Base-by-base conservation (phyloP, 2,797 vertebrate species). In the Gymnopithys bicolor region DNA sequence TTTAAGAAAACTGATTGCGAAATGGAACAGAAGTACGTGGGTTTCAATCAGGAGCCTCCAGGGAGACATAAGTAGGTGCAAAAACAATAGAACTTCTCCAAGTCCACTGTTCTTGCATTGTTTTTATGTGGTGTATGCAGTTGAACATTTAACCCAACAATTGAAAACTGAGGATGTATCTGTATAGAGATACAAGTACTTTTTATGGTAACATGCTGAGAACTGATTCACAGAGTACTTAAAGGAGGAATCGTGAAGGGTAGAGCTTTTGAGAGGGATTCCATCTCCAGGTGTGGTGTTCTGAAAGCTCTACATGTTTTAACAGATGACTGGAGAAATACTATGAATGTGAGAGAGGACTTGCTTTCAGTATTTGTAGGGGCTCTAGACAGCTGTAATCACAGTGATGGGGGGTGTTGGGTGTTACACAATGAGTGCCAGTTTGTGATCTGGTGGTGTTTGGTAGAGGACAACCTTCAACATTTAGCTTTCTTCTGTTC, bases 211-310 rank as follows among this genome's bases (percentile, higher is more conserved):
- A 64, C 13, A 3, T 23, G 33, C 28, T 63, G 28, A 79, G 87
- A 93, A 49, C 37, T 84, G 69, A 56, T 80, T 3, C 5, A 1
- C 0, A 0, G 60, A 75, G 13, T 33, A 9, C 53, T 74, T 68
- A n/a, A 68, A 80, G 56, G 60, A 87, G 53, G 37, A 91, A 62
- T 9, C 1, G 1, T 58, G 33, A 89, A 71, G 27, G 27, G 52
- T 68, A 74, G 48, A 70, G 46, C 49, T 85, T 94, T 78, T 39
- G 73, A 91, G 79, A 93, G 46, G 68, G 76, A 90, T 94, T 94
- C 91, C 87, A 66, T 91, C 73, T 86, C 53, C 93, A 93, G 91
- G 93, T 94, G 94, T 94, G 91, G 83, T 88, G 53, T 91, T 93
- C 87, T 91, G 87, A 96, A 90, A 66, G 75, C 79, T 71, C 18